phyloP scores from a whole-genome alignment of 2,113 vertebrate species.

The Anguilla japonica region DNA sequence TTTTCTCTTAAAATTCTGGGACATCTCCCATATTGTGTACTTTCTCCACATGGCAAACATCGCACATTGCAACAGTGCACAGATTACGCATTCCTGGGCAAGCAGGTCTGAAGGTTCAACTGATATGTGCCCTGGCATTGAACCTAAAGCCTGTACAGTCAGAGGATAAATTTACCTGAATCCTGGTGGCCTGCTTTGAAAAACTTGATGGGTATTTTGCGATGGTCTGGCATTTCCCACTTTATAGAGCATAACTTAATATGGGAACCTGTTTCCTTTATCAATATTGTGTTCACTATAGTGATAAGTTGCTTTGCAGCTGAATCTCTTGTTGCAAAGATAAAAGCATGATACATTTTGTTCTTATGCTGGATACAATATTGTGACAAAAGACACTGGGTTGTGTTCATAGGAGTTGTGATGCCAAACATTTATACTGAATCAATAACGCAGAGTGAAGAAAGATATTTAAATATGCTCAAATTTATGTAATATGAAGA shows the following conservation, averaged over 20 bases:
- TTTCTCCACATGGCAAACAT: background rate
- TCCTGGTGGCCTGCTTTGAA: no score
- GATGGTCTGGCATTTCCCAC: no score
- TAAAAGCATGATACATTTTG: background rate
- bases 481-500: constrained; percentile 2
- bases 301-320: background rate
- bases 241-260: no score
- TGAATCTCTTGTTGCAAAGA: background rate
- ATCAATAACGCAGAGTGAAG: background rate
- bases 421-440: background rate
- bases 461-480: background rate
- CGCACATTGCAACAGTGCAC: no score
- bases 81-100: no score
- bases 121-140: no score
- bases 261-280: no score
- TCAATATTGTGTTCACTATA: background rate
- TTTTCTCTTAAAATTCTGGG: background rate
- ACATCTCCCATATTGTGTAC: background rate
- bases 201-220: no score
- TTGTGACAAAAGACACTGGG: background rate
- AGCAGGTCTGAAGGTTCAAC: no score
- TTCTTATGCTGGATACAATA: background rate
- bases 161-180: no score
- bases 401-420: background rate
- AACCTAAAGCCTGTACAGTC: no score